These are phyloP conservation scores for Hirtodrosophila cameraria DNA, from an alignment of 2,888 invertebrate genomes.

Conservation along the genomic window DNA sequence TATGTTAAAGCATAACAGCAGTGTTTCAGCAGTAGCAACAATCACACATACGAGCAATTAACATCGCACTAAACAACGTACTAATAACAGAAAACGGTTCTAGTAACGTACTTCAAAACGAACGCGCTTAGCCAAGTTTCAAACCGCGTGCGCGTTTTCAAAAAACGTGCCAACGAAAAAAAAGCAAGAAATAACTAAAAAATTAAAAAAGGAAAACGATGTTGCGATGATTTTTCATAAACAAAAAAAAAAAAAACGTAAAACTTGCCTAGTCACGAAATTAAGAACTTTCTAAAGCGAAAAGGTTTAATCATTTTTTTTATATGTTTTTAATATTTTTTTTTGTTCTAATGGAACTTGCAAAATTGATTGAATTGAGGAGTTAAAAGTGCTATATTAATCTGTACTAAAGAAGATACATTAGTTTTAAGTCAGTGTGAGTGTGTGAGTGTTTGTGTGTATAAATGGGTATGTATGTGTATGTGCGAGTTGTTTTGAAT, in stretches of 20 bases:
- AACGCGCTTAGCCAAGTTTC: constrained; percentile 52
- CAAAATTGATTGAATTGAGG: constrained; percentile 24
- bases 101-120: constrained; percentile 41
- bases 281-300: constrained; percentile 68
- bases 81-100: constrained; percentile 37
- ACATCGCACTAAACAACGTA: constrained; percentile 68
- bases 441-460: constrained; percentile 9
- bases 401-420: constrained; percentile 64
- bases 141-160: constrained; percentile 31
- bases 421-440: constrained; percentile 48
- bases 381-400: constrained; percentile 72
- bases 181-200: constrained; percentile 12
- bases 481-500: constrained; percentile 10
- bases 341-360: constrained; percentile 40
- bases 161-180: constrained; percentile 20
- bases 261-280: constrained; percentile 80
- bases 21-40: constrained; percentile 10
- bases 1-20: too few species aligned
- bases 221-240: constrained; percentile 42
- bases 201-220: constrained; percentile 19
- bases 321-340: constrained; percentile 44
- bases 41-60: constrained; percentile 58
- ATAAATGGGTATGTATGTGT: neutral
- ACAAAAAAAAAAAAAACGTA: constrained; percentile 31
- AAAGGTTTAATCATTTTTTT: constrained; percentile 42